Base-by-base conservation (phyloP, 2,797 vertebrate genomes). In the Dromococcyx pavoninus region DNA sequence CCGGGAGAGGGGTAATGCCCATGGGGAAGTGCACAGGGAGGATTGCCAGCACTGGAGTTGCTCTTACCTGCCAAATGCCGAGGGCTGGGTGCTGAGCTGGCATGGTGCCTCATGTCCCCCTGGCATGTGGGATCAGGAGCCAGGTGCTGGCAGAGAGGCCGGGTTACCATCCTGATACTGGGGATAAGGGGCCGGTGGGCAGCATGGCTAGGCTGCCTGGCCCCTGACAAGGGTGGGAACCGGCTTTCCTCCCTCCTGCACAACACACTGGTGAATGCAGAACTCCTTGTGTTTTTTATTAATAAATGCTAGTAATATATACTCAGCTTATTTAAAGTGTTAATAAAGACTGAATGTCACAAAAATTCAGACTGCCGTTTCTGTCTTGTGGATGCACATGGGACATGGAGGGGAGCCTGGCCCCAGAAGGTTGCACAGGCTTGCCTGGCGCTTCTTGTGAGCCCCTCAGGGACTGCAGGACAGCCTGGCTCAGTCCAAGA, bases 271-370 rank as follows among this genome's bases (percentile, higher is more conserved):
- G 91, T 90, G 93, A 93, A 91, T 73, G 91, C 87, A 64, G 76
- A 92, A 88, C 91, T 95, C 86, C 37, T 79, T 79, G 93, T 93
- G 72, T 11, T 89, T 96, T 93, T 72, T 65, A 46, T 83, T 77
- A 88, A 93, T 88, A 92, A 94, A 91, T 84, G 96, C 97, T 82
- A 96, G 95, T 97, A 97, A 97, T 97, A 97, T 97, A 97, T 97
- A 92, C 94, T 60, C 86, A 58, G 94, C 97, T 97, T 97, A 97
- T 97, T 97, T 97, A 96, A 97, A 89, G 95, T 95, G 95, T 97
- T 97, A 83, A 43, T 96, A 91, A 96, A 96, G 66, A 69, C 64
- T 92, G 92, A 95, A 93, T 92, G 94, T 95, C 53, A 37, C 28
- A 81, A 27, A 7, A 1, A 41, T 37, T 48, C 3, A 0, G 33